Conservation (phyloP, 2,888 invertebrate species). For the Xylocampa areola region DNA sequence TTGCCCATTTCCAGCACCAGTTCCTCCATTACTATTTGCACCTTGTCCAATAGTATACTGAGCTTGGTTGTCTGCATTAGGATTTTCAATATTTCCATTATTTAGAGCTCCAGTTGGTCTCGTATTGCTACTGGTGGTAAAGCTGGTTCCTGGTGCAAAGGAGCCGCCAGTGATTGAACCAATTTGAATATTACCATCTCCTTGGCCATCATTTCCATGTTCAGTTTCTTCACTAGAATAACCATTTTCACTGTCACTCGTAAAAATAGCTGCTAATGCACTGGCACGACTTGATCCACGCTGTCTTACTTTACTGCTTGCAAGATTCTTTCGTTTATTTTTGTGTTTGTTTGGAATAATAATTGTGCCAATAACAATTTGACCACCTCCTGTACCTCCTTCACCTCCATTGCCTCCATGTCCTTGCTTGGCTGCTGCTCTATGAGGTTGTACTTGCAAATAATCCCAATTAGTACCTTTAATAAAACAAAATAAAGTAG, state of each 20-base stretch:
- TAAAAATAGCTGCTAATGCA: constrained; percentile 1
- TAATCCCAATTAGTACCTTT: constrained; percentile 10
- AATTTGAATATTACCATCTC: constrained; percentile 8
- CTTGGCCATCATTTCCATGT: neutral
- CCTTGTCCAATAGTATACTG: neutral
- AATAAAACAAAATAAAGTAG: constrained; percentile 14
- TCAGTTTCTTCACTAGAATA: neutral
- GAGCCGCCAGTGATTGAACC: constrained; percentile 14
- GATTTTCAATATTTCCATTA: neutral
- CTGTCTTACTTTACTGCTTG: neutral
- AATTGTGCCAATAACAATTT: constrained; percentile 8
- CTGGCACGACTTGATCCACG: neutral
- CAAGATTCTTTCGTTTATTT: constrained; percentile 7
- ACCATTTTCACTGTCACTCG: neutral
- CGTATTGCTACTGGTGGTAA: neutral
- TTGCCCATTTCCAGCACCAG: neutral
- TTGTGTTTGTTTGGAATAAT: constrained; percentile 4
- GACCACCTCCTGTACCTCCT: neutral
- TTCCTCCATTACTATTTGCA: constrained; percentile 1
- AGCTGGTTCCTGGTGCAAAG: neutral
- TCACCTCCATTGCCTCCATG: constrained; percentile 1
- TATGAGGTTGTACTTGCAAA: constrained; percentile 3
- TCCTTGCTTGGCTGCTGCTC: neutral
- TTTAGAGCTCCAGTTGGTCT: neutral
- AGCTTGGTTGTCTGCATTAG: neutral